Conservation (phyloP, 1,140 invertebrate species). For the Chrysopa pallens region DNA sequence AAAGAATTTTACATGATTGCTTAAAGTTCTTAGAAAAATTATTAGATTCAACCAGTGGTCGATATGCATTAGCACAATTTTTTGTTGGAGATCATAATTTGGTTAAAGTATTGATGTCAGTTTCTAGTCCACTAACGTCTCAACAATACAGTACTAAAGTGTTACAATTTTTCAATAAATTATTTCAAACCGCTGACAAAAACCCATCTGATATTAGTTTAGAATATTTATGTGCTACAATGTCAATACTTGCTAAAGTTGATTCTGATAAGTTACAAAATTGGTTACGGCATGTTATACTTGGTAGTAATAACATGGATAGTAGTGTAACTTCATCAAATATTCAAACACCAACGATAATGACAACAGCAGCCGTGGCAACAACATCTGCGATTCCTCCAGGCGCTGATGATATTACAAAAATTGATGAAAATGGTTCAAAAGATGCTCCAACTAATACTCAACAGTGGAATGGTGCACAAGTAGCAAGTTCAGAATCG, state of each 20-base stretch:
- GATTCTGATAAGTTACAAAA: conserved; percentile 42
- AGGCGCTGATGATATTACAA: not conserved
- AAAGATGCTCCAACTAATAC: not conserved
- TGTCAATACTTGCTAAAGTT: conserved; percentile 44
- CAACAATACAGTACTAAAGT: conserved; percentile 58
- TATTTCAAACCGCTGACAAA: conserved; percentile 49
- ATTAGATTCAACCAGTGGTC: conserved; percentile 58
- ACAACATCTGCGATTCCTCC: not conserved
- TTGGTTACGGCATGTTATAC: conserved; percentile 50
- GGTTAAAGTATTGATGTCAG: conserved; percentile 53
- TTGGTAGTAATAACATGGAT: conserved; percentile 29
- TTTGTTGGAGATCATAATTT: conserved; percentile 44
- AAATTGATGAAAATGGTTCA: not conserved
- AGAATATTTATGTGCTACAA: conserved; percentile 46
- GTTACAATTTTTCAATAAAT: conserved; percentile 60
- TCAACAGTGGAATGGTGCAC: conserved; percentile 8
- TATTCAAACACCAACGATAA: conserved; percentile 22
- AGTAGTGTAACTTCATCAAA: conserved; percentile 24
- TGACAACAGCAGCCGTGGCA: conserved; percentile 5
- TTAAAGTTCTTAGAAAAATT: conserved; percentile 70
- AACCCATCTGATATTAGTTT: conserved; percentile 36
- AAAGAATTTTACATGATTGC: conserved; percentile 48
- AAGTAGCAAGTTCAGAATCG: conserved; percentile 10
- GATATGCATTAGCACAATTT: conserved; percentile 63
- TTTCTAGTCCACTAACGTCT: conserved; percentile 44